Percentiles rank a stretch among this genome's conserved stretches.
These are phyloP conservation scores for Molossus molossus DNA, from an alignment of 2,797 vertebrate genomes.

Conservation along the genomic window DNA sequence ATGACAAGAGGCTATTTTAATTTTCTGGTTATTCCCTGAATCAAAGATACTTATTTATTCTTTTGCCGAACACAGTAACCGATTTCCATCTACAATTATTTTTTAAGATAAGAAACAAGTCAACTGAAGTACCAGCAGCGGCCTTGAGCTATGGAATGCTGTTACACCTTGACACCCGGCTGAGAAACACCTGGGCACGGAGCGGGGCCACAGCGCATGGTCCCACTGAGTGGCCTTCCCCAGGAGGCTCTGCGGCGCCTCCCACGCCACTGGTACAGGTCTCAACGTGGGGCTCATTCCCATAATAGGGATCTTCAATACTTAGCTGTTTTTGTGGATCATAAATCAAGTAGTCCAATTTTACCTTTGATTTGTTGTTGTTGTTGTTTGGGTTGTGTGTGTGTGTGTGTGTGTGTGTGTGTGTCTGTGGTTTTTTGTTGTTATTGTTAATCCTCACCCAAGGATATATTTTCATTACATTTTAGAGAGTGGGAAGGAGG, in stretches of 20 bases:
- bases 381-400: too few relatives aligned
- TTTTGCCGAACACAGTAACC: background rate
- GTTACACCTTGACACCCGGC: background rate
- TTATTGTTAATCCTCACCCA: too few relatives aligned
- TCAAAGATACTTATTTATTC: conserved; percentile 55
- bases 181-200: background rate
- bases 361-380: conserved; percentile 9
- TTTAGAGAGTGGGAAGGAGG: too few relatives aligned
- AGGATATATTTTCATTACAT: too few relatives aligned
- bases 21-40: background rate
- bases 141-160: background rate
- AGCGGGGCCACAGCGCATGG: background rate
- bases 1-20: background rate
- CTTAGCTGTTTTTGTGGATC: conserved; percentile 96
- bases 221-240: conserved; percentile 90
- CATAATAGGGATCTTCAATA: conserved; percentile 97
- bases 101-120: background rate
- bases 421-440: too few relatives aligned
- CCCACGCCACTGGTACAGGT: conserved; percentile 95
- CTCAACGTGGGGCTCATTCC: conserved; percentile 96
- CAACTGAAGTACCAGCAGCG: background rate
- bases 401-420: too few relatives aligned
- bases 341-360: conserved; percentile 96
- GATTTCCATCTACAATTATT: background rate
- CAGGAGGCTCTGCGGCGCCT: conserved; percentile 96